Evolutionary conservation across 2,797 vertebrate genomes (phyloP), one percentile per base, ranked within the genome.

Genomic region (Synaphobranchus kaupii): DNA sequence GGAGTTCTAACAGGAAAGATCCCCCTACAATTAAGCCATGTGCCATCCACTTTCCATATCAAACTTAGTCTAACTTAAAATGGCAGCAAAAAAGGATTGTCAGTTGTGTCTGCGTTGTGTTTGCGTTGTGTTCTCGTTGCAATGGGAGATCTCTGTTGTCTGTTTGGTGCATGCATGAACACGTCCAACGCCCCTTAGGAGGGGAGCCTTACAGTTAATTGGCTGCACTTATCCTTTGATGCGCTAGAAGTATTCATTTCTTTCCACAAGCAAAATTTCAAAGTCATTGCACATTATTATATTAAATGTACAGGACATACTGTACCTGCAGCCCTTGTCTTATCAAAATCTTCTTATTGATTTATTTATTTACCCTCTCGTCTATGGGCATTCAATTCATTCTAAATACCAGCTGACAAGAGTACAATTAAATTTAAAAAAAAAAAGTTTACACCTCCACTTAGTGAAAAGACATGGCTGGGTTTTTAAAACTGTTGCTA

Each of bases 321-420:
- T n/a, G n/a, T n/a, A 47, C 5, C 17, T 76, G 17, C 8, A 22
- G 44, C 34, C 4, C 13, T 15, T 48, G 22, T 76, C 25, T 34
- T 76, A 76, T 39, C 31, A 76, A 76, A 39, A 80, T 39, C 34
- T 47, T 22, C 34, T 7, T 20, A 44, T 12, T 78, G 1, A 44
- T 78, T 78, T 20, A 78, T 78, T n/a, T 81, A 81, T 81, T 50
- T 81, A 10, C 47, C 78, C 20, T 50, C 78, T 10, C 47, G n/a
- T 20, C 78, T 50, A 22, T 44, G 34, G 73, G 34, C 47, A 78
- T 78, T 22, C 3, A 15, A 81, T 81, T 9, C 8, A 9, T 81
- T 81, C 47, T 50, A n/a, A 81, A 48, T 81, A 17, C 20, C 20
- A 81, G 15, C 50, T 50, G 78, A 81, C 47, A 44, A n/a, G 39